These are phyloP conservation scores for Seriola rivoliana DNA, from an alignment of 2,113 vertebrate species.

Conservation along the genomic window DNA sequence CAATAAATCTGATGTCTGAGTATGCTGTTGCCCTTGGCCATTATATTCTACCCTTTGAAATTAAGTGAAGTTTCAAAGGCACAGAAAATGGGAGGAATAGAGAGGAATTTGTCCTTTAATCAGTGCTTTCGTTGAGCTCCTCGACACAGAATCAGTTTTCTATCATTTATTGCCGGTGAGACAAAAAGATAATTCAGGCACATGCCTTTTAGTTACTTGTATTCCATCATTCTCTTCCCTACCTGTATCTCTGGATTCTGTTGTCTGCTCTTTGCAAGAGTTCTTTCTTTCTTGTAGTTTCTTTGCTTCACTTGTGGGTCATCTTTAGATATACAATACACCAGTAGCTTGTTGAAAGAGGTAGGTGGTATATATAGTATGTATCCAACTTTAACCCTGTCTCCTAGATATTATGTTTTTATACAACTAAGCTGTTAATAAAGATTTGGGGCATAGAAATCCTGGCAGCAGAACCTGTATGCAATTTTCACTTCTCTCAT, in stretches of 20 bases:
- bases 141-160: constrained; percentile 67
- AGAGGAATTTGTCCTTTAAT: constrained; percentile 71
- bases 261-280: constrained; percentile 13
- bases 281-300: constrained; percentile 4
- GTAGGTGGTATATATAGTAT: background rate
- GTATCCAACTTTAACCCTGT: background rate
- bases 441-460: background rate
- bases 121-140: constrained; percentile 61
- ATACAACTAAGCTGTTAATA: background rate
- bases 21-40: constrained; percentile 67
- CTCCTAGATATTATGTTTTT: background rate
- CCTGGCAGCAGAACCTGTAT: background rate
- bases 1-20: constrained; percentile 68
- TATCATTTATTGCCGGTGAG: constrained; percentile 35
- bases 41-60: constrained; percentile 69
- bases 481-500: constrained; percentile 34
- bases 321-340: constrained; percentile 5
- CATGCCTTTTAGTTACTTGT: constrained; percentile 61
- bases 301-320: background rate
- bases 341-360: background rate
- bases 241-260: constrained; percentile 33
- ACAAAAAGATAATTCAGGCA: constrained; percentile 67
- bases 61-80: constrained; percentile 67
- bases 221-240: constrained; percentile 21
- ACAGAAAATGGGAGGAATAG: constrained; percentile 53